A percentile compares a stretch with the other conserved stretches of the same genome.
phyloP scores from a whole-genome alignment of 2,888 invertebrate genomes.

The Epirrita christyi region DNA sequence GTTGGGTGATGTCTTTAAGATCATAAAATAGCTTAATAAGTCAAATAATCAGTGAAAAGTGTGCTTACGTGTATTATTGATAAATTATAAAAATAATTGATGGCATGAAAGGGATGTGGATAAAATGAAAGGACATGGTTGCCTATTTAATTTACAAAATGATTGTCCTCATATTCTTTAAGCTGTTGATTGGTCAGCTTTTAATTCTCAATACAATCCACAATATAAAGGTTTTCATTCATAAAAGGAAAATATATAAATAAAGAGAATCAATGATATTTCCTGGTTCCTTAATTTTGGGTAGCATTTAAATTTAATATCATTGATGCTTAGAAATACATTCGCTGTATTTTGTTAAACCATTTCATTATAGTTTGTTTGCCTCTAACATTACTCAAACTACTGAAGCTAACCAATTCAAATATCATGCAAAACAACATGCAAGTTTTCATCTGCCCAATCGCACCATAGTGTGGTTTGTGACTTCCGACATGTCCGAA shows the following conservation, averaged over 20 bases:
- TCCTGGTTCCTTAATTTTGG: background rate
- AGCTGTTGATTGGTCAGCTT: background rate
- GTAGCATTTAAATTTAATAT: background rate
- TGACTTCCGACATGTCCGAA: slow-evolving; percentile 17
- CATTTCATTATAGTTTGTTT: slow-evolving; percentile 5
- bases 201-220: background rate
- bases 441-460: slow-evolving; percentile 21
- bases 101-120: background rate
- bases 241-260: too few relatives aligned
- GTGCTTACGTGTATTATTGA: background rate
- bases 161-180: background rate
- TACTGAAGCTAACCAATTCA: slow-evolving; percentile 35
- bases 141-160: background rate
- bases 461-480: slow-evolving; percentile 4
- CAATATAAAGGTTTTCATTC: too few relatives aligned
- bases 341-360: slow-evolving; percentile 16
- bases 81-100: background rate
- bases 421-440: slow-evolving; percentile 38
- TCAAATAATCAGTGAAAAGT: background rate
- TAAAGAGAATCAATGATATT: too few relatives aligned
- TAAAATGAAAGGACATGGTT: background rate
- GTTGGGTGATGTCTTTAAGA: too few relatives aligned
- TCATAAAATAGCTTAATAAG: background rate
- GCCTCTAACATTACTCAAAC: slow-evolving; percentile 23
- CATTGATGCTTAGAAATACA: background rate